Evolutionary conservation across 2,888 invertebrate genomes (phyloP).

Genomic region (Corbicula japonica): DNA sequence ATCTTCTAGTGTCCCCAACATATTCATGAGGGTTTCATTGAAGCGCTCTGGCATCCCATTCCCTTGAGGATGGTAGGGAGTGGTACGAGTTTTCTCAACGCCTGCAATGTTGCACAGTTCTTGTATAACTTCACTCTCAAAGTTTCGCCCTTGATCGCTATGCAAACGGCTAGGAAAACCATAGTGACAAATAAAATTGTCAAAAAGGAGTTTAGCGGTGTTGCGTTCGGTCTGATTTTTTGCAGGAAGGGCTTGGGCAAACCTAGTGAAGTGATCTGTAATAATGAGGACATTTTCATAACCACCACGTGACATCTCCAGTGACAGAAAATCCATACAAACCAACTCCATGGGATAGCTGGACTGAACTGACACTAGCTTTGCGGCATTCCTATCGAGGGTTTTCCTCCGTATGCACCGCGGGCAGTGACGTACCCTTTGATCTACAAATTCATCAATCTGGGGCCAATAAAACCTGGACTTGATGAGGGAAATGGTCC

Average conservation of each 20-base stretch:
- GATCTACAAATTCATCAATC: constrained; percentile 19
- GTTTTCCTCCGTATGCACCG: constrained; percentile 26
- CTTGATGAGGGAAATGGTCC: constrained; percentile 30
- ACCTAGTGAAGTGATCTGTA: constrained; percentile 37
- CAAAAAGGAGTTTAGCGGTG: constrained; percentile 31
- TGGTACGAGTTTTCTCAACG: no score
- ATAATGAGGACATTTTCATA: constrained; percentile 22
- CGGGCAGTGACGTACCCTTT: constrained; percentile 3
- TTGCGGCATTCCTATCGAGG: neutral
- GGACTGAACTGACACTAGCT: constrained; percentile 24
- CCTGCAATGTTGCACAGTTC: no score
- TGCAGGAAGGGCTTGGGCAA: constrained; percentile 35
- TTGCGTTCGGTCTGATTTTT: constrained; percentile 46
- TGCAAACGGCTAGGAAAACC: constrained; percentile 14
- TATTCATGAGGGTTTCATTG: no score
- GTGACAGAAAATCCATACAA: constrained; percentile 35
- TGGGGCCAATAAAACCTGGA: constrained; percentile 42
- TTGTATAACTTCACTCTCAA: constrained; percentile 41
- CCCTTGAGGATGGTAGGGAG: no score
- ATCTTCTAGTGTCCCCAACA: no score
- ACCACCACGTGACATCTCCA: constrained; percentile 8
- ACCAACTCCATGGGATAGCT: constrained; percentile 36
- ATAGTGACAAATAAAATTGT: constrained; percentile 16
- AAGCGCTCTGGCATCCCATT: no score
- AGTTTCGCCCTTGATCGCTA: constrained; percentile 44